phyloP scores from a whole-genome alignment of 2,797 vertebrate species.

The Spondyliosoma cantharus region DNA sequence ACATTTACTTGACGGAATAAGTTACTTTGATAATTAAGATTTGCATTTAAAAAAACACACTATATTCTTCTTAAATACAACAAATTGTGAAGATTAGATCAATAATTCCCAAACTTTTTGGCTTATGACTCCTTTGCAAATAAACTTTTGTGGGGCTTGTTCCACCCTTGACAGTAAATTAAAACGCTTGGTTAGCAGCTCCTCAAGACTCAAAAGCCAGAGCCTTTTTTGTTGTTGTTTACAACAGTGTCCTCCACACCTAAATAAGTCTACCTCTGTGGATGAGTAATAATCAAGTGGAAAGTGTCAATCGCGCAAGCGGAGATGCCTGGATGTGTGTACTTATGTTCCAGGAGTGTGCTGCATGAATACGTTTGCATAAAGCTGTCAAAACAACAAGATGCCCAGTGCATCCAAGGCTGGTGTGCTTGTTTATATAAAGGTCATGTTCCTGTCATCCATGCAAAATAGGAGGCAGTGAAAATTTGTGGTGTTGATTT shows the following conservation, averaged over 20 bases:
- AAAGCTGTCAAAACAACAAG: slow-evolving; percentile 35
- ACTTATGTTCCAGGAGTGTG: background rate
- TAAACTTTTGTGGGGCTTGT: background rate
- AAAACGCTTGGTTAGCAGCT: background rate
- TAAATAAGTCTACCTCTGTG: slow-evolving; percentile 4
- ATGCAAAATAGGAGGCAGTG: slow-evolving; percentile 26
- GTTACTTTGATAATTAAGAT: slow-evolving; percentile 1
- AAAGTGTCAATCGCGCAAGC: slow-evolving; percentile 23
- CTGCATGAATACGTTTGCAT: slow-evolving; percentile 46
- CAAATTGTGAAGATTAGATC: background rate
- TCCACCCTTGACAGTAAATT: background rate
- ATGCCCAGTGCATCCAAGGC: background rate
- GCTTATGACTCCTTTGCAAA: background rate
- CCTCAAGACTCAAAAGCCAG: slow-evolving; percentile 2
- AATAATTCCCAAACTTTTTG: background rate
- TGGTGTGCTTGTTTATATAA: background rate
- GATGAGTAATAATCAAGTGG: slow-evolving; percentile 6
- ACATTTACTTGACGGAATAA: background rate
- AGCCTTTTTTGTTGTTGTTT: background rate
- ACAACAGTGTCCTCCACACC: slow-evolving; percentile 1
- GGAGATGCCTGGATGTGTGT: slow-evolving; percentile 9
- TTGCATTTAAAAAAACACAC: background rate
- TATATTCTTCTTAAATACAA: background rate
- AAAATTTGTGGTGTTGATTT: slow-evolving; percentile 33
- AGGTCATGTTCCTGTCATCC: slow-evolving; percentile 37